Percentiles rank a stretch among this genome's conserved stretches.
Evolutionary conservation across 2,797 vertebrate species (phyloP).

Genomic region (Ataeniobius toweri): DNA sequence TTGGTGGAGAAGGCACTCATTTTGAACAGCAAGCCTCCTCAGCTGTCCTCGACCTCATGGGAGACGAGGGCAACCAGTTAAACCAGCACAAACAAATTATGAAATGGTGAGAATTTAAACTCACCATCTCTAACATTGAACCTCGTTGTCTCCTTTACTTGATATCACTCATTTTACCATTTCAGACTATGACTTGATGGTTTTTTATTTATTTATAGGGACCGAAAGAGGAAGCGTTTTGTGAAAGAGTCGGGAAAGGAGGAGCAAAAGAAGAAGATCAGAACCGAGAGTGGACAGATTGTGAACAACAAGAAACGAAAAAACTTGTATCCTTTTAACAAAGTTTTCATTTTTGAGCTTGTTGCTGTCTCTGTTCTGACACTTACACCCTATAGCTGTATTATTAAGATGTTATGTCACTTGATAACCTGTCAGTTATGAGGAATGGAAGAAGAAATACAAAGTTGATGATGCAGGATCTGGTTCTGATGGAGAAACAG

Average conservation of each 20-base stretch:
- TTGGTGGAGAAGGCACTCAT: conserved; percentile 75
- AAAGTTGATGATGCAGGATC: conserved; percentile 87
- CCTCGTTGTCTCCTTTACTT: background rate
- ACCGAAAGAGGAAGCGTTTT: conserved; percentile 95
- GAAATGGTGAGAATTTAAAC: conserved; percentile 84
- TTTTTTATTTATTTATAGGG: conserved; percentile 75
- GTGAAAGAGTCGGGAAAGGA: conserved; percentile 87
- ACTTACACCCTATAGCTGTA: background rate
- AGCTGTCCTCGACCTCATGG: conserved; percentile 93
- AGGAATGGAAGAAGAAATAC: conserved; percentile 97
- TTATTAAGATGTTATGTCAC: conserved; percentile 31
- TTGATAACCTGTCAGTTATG: conserved; percentile 86
- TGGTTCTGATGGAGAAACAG: conserved; percentile 67
- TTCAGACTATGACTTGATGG: background rate
- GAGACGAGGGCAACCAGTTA: conserved; percentile 85
- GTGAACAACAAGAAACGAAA: conserved; percentile 87
- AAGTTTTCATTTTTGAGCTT: background rate
- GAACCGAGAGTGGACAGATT: conserved; percentile 85
- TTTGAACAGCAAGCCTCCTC: conserved; percentile 92
- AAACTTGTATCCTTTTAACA: conserved; percentile 91
- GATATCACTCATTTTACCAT: background rate
- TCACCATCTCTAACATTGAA: background rate
- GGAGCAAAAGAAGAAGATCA: conserved; percentile 90
- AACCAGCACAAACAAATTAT: conserved; percentile 84
- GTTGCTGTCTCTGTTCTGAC: background rate